Percentiles rank a stretch among this genome's conserved stretches.
These are phyloP conservation scores for Lasius platythorax DNA, from an alignment of 2,888 invertebrate genomes.

Conservation along the genomic window DNA sequence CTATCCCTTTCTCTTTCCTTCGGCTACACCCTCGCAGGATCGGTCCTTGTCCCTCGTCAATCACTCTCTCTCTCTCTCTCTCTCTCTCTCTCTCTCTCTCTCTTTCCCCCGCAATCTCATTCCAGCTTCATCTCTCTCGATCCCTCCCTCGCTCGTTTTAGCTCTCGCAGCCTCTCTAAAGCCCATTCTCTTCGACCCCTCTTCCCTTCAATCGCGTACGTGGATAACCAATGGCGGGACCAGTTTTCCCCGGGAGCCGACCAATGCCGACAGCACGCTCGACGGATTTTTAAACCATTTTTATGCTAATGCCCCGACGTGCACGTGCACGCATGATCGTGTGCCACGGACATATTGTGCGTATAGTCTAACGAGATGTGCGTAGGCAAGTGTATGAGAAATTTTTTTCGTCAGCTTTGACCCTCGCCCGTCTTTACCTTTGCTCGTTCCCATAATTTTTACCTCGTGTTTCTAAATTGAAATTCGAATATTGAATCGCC, in stretches of 20 bases:
- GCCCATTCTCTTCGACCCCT: conserved; percentile 35
- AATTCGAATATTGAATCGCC: neutral
- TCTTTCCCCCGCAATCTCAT: neutral
- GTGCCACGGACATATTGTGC: conserved; percentile 18
- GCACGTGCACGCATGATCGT: conserved; percentile 58
- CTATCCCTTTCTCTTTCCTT: conserved; percentile 48
- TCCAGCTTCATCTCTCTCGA: conserved; percentile 16
- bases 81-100: conserved; percentile 34
- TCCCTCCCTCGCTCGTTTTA: conserved; percentile 36
- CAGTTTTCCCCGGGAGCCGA: conserved; percentile 59
- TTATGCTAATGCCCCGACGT: conserved; percentile 77
- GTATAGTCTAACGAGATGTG: conserved; percentile 15
- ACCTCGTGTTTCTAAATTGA: neutral
- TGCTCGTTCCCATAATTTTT: conserved; percentile 4
- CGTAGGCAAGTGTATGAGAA: conserved; percentile 24
- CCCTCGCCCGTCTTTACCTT: conserved; percentile 1
- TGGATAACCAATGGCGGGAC: conserved; percentile 59
- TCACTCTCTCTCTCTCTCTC: conserved; percentile 24
- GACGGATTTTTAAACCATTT: conserved; percentile 79
- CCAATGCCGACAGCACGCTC: conserved; percentile 62
- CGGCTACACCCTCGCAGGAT: conserved; percentile 59
- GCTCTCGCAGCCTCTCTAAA: conserved; percentile 59
- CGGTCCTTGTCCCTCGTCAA: conserved; percentile 13
- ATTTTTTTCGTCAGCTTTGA: conserved; percentile 23
- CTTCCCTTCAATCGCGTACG: conserved; percentile 19